Conservation (phyloP, 1,140 invertebrate genomes). For the Uloborus diversus region DNA sequence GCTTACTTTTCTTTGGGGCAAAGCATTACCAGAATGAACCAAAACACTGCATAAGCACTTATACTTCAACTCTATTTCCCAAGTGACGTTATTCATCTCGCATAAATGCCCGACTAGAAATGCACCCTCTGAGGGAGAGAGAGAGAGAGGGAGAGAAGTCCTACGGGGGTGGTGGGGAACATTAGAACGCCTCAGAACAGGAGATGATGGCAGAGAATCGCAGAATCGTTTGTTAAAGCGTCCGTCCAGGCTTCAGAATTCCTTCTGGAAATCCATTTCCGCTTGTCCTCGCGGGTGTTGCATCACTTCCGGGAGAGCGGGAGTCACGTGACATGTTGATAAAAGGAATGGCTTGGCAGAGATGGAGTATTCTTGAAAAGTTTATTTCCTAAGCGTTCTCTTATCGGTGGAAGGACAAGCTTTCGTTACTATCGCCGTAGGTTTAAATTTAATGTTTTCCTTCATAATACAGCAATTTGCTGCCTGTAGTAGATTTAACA, state of each 20-base stretch:
- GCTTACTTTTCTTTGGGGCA: too few species aligned
- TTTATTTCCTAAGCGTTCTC: not conserved
- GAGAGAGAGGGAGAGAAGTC: not conserved
- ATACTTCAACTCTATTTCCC: not conserved
- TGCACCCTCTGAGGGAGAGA: not conserved
- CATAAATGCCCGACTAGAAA: conserved; percentile 12
- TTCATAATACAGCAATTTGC: too few species aligned
- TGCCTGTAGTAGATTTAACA: too few species aligned
- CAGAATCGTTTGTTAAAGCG: conserved; percentile 43
- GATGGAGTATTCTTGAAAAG: not conserved
- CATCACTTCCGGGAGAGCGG: conserved; percentile 36
- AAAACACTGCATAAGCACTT: not conserved
- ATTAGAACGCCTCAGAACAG: too few species aligned
- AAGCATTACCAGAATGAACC: not conserved
- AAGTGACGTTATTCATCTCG: conserved; percentile 31
- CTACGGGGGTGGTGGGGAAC: too few species aligned
- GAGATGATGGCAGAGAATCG: conserved; percentile 36
- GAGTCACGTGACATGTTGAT: conserved; percentile 41
- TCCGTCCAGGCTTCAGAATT: conserved; percentile 7
- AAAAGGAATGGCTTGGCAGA: not conserved
- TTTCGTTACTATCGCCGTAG: too few species aligned
- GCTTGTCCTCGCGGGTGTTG: conserved; percentile 18
- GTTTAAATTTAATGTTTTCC: too few species aligned
- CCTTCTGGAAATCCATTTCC: conserved; percentile 49
- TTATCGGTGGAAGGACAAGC: too few species aligned